Base-by-base conservation (phyloP, 2,888 invertebrate genomes). In the Catonia carolina region DNA sequence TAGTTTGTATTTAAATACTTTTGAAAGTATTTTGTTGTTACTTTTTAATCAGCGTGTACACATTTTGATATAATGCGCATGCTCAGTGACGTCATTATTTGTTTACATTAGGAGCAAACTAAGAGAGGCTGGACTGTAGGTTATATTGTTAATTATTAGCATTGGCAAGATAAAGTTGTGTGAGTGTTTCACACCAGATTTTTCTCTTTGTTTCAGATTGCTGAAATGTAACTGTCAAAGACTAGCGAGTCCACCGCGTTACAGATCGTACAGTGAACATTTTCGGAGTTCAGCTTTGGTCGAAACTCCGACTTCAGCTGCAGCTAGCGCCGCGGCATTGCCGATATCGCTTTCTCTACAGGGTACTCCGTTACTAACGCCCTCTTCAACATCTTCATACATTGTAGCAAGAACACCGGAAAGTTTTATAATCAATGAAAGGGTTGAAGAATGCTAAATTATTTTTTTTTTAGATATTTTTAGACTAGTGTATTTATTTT, bases 181-280 rank as follows among this genome's bases (percentile, higher is more conserved):
- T n/a, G n/a, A n/a, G n/a, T n/a, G n/a, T n/a, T n/a, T n/a, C n/a
- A n/a, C n/a, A n/a, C n/a, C n/a, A n/a, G n/a, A n/a, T n/a, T n/a
- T n/a, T n/a, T n/a, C n/a, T n/a, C n/a, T n/a, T n/a, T n/a, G n/a
- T 65, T 62, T 3, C 62, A 67, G 67, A 59, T 73, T 89, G 49
- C 74, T 89, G 17, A 77, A 82, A 61, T 89, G 89, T 73, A 83
- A 82, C 67, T 89, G 89, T 70, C 81, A 83, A 67, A 83, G 85
- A 31, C 60, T 65, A 45, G 62, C 65, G 14, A 60, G 67, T 31
- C 67, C 67, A 2, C 63, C 65, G 12, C 61, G 69, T 53, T 69
- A 66, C 62, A 59, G 68, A 14, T 68, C 68, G 6, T 67, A 69
- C 82, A 86, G 20, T 77, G 86, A 63, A 83, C 84, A 62, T 78